These are phyloP conservation scores for Origma solitaria DNA, from an alignment of 2,113 vertebrate species.

Conservation along the genomic window DNA sequence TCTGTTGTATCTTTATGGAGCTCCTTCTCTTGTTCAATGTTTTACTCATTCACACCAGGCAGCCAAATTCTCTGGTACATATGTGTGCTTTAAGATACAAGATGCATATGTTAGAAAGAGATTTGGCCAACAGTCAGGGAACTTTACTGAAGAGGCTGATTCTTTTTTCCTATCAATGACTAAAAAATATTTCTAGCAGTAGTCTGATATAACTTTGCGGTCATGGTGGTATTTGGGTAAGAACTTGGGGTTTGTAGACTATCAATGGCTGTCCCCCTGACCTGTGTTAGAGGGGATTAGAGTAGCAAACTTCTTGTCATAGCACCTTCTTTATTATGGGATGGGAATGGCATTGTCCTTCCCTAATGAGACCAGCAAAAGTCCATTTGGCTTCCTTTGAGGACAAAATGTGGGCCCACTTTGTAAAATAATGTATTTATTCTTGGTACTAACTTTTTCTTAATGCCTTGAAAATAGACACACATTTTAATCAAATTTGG, in stretches of 20 bases:
- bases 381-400: background rate
- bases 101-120: background rate
- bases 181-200: background rate
- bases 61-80: background rate
- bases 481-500: background rate
- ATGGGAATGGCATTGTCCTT: background rate
- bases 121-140: background rate
- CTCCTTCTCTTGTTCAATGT: background rate
- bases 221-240: background rate
- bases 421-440: background rate
- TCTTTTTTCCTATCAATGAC: background rate
- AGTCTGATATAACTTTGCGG: background rate
- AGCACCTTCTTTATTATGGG: background rate
- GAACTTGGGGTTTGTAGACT: background rate
- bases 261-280: background rate
- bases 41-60: background rate
- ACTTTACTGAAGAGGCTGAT: background rate
- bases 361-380: background rate
- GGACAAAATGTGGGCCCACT: fast-evolving
- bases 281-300: background rate
- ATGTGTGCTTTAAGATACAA: background rate
- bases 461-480: background rate
- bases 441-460: background rate
- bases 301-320: background rate
- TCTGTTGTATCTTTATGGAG: background rate